Evolutionary conservation across 2,113 vertebrate species (phyloP), one percentile per base, ranked within the genome.

Genomic region (Brachyhypopomus gauderio): DNA sequence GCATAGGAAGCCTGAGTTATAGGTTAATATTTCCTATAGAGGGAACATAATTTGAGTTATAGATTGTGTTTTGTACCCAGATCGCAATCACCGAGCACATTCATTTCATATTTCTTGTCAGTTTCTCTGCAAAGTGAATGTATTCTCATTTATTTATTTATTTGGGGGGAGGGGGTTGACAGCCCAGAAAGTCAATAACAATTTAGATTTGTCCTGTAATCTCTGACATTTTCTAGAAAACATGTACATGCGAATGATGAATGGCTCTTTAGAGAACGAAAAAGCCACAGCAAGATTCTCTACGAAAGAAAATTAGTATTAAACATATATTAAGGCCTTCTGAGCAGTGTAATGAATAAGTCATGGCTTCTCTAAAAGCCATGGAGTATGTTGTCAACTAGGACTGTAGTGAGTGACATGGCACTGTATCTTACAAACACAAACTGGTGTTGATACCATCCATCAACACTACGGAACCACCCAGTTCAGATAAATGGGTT

Each of bases 151-250:
- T 52, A 52, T 52, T 52, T 52, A 52, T 41, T 8, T 41, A 25
- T 60, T 56, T 9, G 30, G 58, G 34, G 34, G 0, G 34, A 41
- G 36, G 34, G 3, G 34, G 70, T 55, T 41, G 72, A 72, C 52
- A 72, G 72, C 78, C 63, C 78, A 9, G 41, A 77, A 34, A 12
- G 63, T 69, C 66, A 34, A 45, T 64, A 52, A 8, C 62, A 72
- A 45, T 56, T 64, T 67, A 77, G 48, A 58, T 77, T 77, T 77
- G 56, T 77, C 45, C 19, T 63, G 66, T 58, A 25, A n/a, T 60
- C 14, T 62, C 62, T 58, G 62, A 74, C 60, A 64, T 83, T 83
- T 73, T 76, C 71, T 78, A 75, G 76, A 83, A 52, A 74, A 30
- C 62, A 45, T 30, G 56, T 62, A 81, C 75, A 22, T 75, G 72